phyloP scores from a whole-genome alignment of 2,888 invertebrate species.

The Acleris literana region DNA sequence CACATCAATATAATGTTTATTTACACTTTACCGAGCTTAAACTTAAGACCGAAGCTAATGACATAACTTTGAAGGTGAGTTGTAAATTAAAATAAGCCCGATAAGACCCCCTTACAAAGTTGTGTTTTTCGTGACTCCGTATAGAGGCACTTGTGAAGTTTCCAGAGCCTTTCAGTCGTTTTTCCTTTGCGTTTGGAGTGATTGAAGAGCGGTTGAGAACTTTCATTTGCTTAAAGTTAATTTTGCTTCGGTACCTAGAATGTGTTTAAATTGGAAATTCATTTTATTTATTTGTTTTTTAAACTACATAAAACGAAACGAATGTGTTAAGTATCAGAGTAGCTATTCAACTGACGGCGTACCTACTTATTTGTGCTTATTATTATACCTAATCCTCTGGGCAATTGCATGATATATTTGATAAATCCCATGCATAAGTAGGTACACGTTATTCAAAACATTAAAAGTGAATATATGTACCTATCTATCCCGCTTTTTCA shows the following conservation, averaged over 20 bases:
- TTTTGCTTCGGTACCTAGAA: conserved; percentile 8
- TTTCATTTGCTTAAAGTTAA: conserved; percentile 18
- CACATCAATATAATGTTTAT: neutral
- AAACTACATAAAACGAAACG: too few relatives aligned
- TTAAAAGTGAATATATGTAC: too few relatives aligned
- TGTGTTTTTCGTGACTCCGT: conserved; percentile 29
- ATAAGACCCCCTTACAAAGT: conserved; percentile 30
- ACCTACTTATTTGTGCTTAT: too few relatives aligned
- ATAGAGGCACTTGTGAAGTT: conserved; percentile 35
- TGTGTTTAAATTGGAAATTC: neutral
- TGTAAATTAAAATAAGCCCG: conserved; percentile 35
- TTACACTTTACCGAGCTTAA: neutral
- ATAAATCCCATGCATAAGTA: too few relatives aligned
- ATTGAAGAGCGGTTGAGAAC: conserved; percentile 33
- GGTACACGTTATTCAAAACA: too few relatives aligned
- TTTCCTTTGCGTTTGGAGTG: conserved; percentile 33
- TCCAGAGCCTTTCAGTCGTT: conserved; percentile 28
- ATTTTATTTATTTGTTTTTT: too few relatives aligned
- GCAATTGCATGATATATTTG: too few relatives aligned
- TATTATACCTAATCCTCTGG: too few relatives aligned
- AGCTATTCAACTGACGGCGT: too few relatives aligned
- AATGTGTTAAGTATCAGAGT: too few relatives aligned
- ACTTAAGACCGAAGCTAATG: conserved; percentile 26
- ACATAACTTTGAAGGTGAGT: conserved; percentile 36
- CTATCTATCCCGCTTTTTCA: too few relatives aligned